These are phyloP conservation scores for Phthorimaea operculella DNA, from an alignment of 1,140 invertebrate genomes.

Conservation along the genomic window DNA sequence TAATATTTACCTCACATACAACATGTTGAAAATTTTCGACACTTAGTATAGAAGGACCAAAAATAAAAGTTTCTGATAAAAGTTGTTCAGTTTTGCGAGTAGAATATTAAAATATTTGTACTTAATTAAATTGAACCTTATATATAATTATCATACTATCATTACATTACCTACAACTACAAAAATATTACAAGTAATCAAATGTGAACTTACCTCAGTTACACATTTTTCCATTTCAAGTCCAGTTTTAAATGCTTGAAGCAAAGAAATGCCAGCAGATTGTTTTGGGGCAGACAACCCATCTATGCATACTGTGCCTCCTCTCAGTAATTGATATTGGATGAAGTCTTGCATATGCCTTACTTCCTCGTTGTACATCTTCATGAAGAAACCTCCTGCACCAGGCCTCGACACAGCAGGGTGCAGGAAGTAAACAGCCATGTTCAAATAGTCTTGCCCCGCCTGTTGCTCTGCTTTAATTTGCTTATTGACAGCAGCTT, in stretches of 20 bases:
- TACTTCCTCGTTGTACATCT: constrained; percentile 32
- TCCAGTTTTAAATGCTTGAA: constrained; percentile 25
- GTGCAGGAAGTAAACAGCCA: constrained; percentile 26
- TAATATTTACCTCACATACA: no score
- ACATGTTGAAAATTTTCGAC: no score
- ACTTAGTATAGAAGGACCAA: no score
- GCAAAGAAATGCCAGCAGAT: constrained; percentile 15
- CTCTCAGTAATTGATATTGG: constrained; percentile 27
- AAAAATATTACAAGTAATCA: background rate
- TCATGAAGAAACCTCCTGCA: constrained; percentile 29
- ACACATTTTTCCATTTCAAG: constrained; percentile 25
- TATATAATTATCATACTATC: background rate
- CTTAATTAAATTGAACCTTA: no score
- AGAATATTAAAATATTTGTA: no score
- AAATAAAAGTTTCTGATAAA: no score
- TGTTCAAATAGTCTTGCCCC: constrained; percentile 25
- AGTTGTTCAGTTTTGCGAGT: no score
- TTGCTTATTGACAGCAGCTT: constrained; percentile 25
- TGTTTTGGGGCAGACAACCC: constrained; percentile 13
- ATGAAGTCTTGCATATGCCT: constrained; percentile 28
- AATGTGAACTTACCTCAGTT: constrained; percentile 17
- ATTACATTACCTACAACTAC: no score
- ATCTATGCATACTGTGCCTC: constrained; percentile 18
- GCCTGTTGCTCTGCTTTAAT: constrained; percentile 29
- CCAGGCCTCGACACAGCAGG: constrained; percentile 19